Percentiles rank a stretch among this genome's conserved stretches.
Evolutionary conservation across 2,888 invertebrate genomes (phyloP).

Genomic region (Chrysodeixis includens): DNA sequence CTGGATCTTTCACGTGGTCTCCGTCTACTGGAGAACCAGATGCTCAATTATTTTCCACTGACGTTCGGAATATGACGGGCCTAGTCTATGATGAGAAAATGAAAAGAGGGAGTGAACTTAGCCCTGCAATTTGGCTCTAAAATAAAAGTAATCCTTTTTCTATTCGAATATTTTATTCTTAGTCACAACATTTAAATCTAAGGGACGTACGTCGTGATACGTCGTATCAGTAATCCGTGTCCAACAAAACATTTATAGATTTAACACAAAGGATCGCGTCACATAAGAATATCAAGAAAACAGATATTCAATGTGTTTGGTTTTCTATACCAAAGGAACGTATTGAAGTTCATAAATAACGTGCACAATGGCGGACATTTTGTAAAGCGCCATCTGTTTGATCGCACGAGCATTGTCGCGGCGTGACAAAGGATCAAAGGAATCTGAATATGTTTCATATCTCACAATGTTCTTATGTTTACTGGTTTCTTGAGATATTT

Average conservation of each 20-base stretch:
- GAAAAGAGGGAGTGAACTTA: no score
- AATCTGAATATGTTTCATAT: constrained; percentile 50
- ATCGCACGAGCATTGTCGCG: constrained; percentile 63
- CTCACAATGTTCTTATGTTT: constrained; percentile 45
- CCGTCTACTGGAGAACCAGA: no score
- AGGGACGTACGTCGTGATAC: neutral
- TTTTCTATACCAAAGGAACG: constrained; percentile 45
- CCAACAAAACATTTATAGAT: neutral
- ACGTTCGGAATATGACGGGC: no score
- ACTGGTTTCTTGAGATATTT: neutral
- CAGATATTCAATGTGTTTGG: constrained; percentile 31
- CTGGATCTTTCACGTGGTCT: no score
- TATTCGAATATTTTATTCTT: neutral
- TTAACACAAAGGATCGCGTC: neutral
- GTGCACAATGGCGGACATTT: constrained; percentile 59
- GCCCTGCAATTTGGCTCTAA: no score
- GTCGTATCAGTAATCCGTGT: neutral
- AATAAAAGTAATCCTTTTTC: neutral
- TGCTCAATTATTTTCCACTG: no score
- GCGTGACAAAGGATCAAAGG: constrained; percentile 66
- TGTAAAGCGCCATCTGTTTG: constrained; percentile 64
- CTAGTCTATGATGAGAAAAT: no score
- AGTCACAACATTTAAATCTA: neutral
- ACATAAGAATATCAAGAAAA: constrained; percentile 15
- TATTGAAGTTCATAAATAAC: constrained; percentile 68